These are phyloP conservation scores for Polyommatus iphigenia DNA, from an alignment of 2,888 invertebrate genomes.

Conservation along the genomic window DNA sequence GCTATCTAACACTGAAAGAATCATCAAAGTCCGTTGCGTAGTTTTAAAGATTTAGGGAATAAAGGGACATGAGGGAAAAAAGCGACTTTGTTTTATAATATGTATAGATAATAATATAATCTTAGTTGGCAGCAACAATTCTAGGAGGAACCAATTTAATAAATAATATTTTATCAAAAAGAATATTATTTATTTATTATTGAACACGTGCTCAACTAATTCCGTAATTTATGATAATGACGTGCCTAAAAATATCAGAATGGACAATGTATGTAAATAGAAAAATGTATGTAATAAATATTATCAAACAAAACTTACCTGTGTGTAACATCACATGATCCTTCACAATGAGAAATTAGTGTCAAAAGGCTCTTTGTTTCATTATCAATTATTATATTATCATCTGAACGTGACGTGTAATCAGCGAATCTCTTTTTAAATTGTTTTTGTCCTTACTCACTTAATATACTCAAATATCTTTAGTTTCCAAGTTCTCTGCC, in stretches of 20 bases:
- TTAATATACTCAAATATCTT: not conserved
- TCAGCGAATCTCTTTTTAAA: not conserved
- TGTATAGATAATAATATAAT: not conserved
- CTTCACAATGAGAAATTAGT: constrained; percentile 10
- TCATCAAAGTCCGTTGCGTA: too few species aligned
- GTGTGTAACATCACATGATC: constrained; percentile 16
- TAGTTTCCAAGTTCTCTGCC: too few species aligned
- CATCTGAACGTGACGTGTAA: not conserved
- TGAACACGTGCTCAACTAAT: not conserved
- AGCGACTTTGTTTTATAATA: too few species aligned
- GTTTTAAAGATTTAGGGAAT: too few species aligned
- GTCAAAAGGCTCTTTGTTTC: not conserved
- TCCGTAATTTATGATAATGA: constrained; percentile 11
- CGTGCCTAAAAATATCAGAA: not conserved
- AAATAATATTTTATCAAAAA: not conserved
- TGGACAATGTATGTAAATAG: not conserved
- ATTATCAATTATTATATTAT: constrained; percentile 18
- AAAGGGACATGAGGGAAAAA: too few species aligned
- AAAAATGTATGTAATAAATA: not conserved
- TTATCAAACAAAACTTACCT: not conserved
- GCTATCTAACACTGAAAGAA: too few species aligned
- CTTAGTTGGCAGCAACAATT: not conserved
- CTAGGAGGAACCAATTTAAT: not conserved
- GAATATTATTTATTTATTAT: not conserved
- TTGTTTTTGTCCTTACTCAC: not conserved